phyloP scores from a whole-genome alignment of 2,888 invertebrate genomes.

The Hoplodrina blanda region DNA sequence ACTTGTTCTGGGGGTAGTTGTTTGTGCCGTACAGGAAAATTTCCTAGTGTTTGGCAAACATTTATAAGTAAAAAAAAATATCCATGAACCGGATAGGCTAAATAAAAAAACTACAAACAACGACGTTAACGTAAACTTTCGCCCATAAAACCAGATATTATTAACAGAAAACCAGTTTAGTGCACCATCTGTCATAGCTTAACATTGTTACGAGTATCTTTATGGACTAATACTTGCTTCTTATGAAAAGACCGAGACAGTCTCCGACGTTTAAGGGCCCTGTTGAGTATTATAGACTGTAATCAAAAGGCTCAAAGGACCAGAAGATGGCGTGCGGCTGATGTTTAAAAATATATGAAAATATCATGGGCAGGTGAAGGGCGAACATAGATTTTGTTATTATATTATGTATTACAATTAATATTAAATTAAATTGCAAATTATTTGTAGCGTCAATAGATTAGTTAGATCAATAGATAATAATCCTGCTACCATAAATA shows the following conservation, averaged over 20 bases:
- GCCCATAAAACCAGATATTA: conserved; percentile 67
- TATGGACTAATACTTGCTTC: conserved; percentile 60
- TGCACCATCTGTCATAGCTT: conserved; percentile 66
- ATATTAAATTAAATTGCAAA: too few species aligned
- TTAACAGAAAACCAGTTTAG: conserved; percentile 62
- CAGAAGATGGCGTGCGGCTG: conserved; percentile 23
- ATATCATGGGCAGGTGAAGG: conserved; percentile 30
- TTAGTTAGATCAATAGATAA: too few species aligned
- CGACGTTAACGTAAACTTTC: conserved; percentile 47
- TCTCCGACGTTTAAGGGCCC: conserved; percentile 35
- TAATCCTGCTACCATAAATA: too few species aligned
- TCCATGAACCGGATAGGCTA: too few species aligned
- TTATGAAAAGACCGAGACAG: conserved; percentile 58
- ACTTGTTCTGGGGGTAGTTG: too few species aligned
- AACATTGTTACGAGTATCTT: conserved; percentile 66
- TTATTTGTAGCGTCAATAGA: too few species aligned
- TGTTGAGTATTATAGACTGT: conserved; percentile 57
- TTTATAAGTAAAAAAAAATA: too few species aligned
- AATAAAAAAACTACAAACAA: conserved; percentile 11
- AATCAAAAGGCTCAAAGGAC: conserved; percentile 57
- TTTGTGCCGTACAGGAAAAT: too few species aligned
- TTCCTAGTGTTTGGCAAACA: too few species aligned
- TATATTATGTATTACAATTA: too few species aligned
- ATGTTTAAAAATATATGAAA: conserved; percentile 40
- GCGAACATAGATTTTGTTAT: neutral